These are phyloP conservation scores for Paramisgurnus dabryanus DNA, from an alignment of 2,113 vertebrate genomes.

Conservation along the genomic window DNA sequence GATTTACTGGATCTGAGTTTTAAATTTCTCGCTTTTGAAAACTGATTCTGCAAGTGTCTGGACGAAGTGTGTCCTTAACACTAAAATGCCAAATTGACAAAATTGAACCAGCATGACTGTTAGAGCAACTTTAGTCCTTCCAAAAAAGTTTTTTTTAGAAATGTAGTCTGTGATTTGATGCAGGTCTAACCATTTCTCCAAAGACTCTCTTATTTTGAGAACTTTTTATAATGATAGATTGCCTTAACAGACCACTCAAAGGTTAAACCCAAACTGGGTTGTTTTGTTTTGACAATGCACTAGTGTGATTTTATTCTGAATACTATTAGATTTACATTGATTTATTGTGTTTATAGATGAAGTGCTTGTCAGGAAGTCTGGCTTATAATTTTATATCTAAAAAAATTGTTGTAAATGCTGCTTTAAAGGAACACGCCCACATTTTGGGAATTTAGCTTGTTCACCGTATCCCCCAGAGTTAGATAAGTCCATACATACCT, in stretches of 20 bases:
- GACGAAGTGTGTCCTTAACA: too few relatives aligned
- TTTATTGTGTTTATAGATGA: not conserved
- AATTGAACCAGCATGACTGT: not conserved
- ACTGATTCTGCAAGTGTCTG: too few relatives aligned
- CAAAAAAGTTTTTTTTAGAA: not conserved
- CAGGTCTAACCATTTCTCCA: not conserved
- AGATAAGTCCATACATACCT: too few relatives aligned
- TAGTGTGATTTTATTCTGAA: not conserved
- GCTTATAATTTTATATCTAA: not conserved
- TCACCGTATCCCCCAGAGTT: too few relatives aligned
- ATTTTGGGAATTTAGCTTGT: too few relatives aligned
- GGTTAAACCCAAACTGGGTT: not conserved
- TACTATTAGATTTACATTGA: not conserved
- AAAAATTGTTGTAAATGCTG: not conserved
- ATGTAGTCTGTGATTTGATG: not conserved
- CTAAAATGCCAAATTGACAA: too few relatives aligned
- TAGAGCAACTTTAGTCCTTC: too few relatives aligned
- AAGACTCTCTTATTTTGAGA: not conserved
- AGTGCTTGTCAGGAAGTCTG: not conserved
- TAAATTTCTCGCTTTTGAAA: not conserved
- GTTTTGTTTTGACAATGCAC: not conserved
- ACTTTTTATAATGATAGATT: not conserved
- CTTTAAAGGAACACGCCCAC: not conserved
- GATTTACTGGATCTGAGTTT: not conserved
- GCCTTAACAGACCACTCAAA: constrained; percentile 25